Evolutionary conservation across 1,140 invertebrate species (phyloP).

Genomic region (Meteorus sp.): DNA sequence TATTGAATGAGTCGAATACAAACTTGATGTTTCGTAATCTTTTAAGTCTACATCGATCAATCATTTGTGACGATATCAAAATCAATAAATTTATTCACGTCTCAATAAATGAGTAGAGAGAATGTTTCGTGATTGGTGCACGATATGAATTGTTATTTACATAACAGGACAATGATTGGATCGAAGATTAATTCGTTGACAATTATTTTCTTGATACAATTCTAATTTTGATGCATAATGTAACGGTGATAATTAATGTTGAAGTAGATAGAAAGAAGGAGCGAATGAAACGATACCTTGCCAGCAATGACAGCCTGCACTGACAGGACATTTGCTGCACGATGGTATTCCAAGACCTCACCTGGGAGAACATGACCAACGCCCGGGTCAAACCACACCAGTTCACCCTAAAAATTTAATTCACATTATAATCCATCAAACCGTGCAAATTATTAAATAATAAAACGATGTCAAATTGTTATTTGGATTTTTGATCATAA

Average conservation of each 20-base stretch:
- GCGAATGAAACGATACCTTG: constrained; percentile 65
- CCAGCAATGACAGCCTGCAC: constrained; percentile 85
- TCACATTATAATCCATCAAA: not conserved
- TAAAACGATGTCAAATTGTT: not conserved
- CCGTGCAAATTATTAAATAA: not conserved
- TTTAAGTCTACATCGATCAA: no score
- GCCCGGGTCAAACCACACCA: constrained; percentile 92
- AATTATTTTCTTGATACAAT: no score
- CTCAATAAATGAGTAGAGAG: no score
- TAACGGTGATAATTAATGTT: not conserved
- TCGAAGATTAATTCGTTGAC: no score
- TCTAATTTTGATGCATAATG: no score
- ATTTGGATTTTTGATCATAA: not conserved
- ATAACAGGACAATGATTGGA: no score
- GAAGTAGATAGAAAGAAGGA: not conserved
- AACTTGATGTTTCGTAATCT: no score
- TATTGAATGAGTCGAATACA: not conserved
- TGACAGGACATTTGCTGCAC: constrained; percentile 83
- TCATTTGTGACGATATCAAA: no score
- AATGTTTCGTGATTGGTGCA: no score
- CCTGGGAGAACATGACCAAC: constrained; percentile 86
- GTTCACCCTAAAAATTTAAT: constrained; percentile 66
- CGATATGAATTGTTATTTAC: no score
- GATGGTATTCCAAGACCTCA: constrained; percentile 84
- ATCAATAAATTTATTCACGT: no score